Conservation (phyloP, 2,797 vertebrate genomes). For the Nasua narica region DNA sequence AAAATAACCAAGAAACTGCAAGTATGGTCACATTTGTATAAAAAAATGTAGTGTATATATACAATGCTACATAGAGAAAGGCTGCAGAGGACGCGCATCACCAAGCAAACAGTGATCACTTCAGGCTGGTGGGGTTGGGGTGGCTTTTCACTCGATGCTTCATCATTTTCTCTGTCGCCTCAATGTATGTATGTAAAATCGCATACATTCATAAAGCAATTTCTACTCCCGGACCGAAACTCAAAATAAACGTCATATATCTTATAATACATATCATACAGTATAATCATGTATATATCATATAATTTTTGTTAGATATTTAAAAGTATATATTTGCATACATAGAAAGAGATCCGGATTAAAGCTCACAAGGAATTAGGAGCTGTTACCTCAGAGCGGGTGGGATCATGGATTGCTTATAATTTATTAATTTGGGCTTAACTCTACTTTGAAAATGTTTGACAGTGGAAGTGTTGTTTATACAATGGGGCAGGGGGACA, state of each 20-base stretch:
- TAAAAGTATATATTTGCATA: neutral
- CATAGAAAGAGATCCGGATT: neutral
- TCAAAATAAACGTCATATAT: neutral
- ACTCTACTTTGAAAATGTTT: neutral
- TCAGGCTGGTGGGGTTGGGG: neutral
- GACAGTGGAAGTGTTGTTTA: neutral
- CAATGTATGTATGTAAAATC: neutral
- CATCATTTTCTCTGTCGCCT: neutral
- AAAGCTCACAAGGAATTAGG: neutral
- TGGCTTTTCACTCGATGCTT: neutral
- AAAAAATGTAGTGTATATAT: neutral
- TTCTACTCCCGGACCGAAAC: neutral
- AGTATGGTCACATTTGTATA: neutral
- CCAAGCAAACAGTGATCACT: neutral
- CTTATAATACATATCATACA: neutral
- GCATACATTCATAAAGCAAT: neutral
- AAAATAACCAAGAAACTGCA: constrained; percentile 53
- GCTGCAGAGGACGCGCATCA: neutral
- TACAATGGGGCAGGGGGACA: fast-evolving
- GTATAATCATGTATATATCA: neutral
- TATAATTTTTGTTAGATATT: neutral
- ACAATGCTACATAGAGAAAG: neutral
- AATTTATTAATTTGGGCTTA: constrained; percentile 29
- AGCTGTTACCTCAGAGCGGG: neutral
- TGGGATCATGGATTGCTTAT: neutral